Base-by-base conservation (phyloP, 2,888 invertebrate species). In the Empis stercorea region DNA sequence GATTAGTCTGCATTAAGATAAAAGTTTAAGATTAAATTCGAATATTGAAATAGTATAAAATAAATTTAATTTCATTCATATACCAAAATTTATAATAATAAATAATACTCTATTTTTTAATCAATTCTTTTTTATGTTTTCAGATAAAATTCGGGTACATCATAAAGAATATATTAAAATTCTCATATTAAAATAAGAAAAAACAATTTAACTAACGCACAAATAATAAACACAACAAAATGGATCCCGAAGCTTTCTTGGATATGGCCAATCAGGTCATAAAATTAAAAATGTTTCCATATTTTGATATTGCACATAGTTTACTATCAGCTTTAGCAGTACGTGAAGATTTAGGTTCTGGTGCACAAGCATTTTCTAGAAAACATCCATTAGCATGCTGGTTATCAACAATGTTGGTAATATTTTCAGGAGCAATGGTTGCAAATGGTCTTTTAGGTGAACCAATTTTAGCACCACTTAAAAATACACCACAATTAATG, bases 211-310 rank as follows among this genome's bases (percentile, higher is more conserved):
- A 4, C 7, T 7, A 27, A 27, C 23, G 23, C 23, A 27, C 23
- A 23, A 20, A n/a, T n/a, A 23, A 40, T n/a, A 7, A 40, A 47
- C 34, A n/a, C 43, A 37, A 17, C 43, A 54, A 43, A 71, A 92
- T 94, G 91, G 92, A 93, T 81, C 89, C 92, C 68, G 93, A 93
- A 76, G 85, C 92, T 54, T 94, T 96, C 74, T 77, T 97, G 66
- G 94, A 96, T 73, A 81, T 96, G 79, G 96, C 97, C 75, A 95
- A 95, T 74, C 91, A 93, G 79, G 92, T 99, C 75, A 92, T 94
- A 60, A 94, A 96, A 73, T 76, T 97, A 59, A 95, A 97, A 78
- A 97, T 99, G 96, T 99, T 87, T 68, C 99, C 99, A 47, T 97
- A 95, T 75, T 99, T 99, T 73, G 97, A 99, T 71, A 85, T 96